A percentile compares a stretch with the other conserved stretches of the same genome.
These are phyloP conservation scores for Apodemia zela DNA, from an alignment of 2,888 invertebrate genomes.

Conservation along the genomic window DNA sequence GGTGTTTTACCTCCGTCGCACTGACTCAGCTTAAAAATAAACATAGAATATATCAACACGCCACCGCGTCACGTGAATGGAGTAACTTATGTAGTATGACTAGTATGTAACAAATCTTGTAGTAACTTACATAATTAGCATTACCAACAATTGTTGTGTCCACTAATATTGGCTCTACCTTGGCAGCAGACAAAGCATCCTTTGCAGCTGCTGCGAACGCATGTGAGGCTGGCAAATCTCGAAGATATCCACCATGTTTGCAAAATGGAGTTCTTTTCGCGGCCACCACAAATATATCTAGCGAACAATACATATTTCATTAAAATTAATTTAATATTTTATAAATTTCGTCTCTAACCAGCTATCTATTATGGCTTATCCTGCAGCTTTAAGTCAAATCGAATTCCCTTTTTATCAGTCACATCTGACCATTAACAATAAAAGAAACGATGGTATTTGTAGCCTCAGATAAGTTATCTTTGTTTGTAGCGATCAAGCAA, in stretches of 20 bases:
- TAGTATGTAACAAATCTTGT: background rate
- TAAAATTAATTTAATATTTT: too few relatives aligned
- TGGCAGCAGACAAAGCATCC: slow-evolving; percentile 52
- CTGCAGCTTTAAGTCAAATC: too few relatives aligned
- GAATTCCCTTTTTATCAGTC: too few relatives aligned
- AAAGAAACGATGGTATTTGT: too few relatives aligned
- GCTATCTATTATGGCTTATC: too few relatives aligned
- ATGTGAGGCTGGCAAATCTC: slow-evolving; percentile 58
- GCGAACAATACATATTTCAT: background rate
- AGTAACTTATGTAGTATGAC: too few relatives aligned
- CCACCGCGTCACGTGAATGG: background rate
- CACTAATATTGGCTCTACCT: slow-evolving; percentile 47
- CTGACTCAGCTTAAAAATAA: slow-evolving; percentile 68
- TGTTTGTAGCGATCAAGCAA: too few relatives aligned
- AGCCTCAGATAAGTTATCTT: too few relatives aligned
- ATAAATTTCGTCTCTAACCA: too few relatives aligned
- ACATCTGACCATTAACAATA: too few relatives aligned
- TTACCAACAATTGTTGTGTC: slow-evolving; percentile 64
- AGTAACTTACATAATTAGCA: slow-evolving; percentile 57
- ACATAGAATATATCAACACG: background rate
- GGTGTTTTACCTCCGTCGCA: slow-evolving; percentile 92
- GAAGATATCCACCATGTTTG: slow-evolving; percentile 56
- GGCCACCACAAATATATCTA: slow-evolving; percentile 64
- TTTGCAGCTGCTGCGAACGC: slow-evolving; percentile 63
- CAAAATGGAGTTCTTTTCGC: slow-evolving; percentile 72